phyloP scores from a whole-genome alignment of 2,888 invertebrate species.

The Rhabditophanes sp. region DNA sequence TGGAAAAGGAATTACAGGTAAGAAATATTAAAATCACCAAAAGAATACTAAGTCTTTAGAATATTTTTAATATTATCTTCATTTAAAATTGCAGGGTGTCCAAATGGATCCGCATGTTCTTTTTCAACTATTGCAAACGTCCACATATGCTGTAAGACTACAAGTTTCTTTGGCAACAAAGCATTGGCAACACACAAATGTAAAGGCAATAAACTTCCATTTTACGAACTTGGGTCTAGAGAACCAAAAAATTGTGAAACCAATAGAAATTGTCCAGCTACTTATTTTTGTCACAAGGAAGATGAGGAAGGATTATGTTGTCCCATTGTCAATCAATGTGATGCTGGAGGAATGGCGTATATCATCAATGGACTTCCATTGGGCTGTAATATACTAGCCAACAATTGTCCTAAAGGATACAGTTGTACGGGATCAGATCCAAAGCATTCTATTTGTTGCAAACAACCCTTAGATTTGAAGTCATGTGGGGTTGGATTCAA shows the following conservation, averaged over 20 bases:
- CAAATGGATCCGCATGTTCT: conserved; percentile 13
- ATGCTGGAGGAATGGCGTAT: conserved; percentile 19
- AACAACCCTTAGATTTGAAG: no score
- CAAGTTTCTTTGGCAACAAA: conserved; percentile 5
- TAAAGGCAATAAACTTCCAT: conserved; percentile 16
- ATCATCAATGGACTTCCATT: conserved; percentile 22
- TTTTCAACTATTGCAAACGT: conserved; percentile 17
- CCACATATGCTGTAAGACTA: conserved; percentile 18
- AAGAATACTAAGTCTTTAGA: no score
- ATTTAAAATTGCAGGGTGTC: conserved; percentile 19
- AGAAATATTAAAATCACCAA: no score
- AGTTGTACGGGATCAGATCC: conserved; percentile 7
- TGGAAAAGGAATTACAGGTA: no score
- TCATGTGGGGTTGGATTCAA: no score
- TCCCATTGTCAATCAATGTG: conserved; percentile 21
- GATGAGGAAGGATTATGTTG: no score
- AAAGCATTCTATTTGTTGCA: background rate
- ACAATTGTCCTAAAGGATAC: conserved; percentile 38
- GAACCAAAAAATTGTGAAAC: conserved; percentile 18
- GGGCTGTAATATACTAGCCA: conserved; percentile 35
- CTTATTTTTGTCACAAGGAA: no score
- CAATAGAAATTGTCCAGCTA: no score
- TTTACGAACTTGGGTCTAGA: conserved; percentile 17
- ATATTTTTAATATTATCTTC: no score
- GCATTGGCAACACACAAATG: conserved; percentile 13